Evolutionary conservation across 2,113 vertebrate species (phyloP).

Genomic region (Montifringilla adamsi): DNA sequence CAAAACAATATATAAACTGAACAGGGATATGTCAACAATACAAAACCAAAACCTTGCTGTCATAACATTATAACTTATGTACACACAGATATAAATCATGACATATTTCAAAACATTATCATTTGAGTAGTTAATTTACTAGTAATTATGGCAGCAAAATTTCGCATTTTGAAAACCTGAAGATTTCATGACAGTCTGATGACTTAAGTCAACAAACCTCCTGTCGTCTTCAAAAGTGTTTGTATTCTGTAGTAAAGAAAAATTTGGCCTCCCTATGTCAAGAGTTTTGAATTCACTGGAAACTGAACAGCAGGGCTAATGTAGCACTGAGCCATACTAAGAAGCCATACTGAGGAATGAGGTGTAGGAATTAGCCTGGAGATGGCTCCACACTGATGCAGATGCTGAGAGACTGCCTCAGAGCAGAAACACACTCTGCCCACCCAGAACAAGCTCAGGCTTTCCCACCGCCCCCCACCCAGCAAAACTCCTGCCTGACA

Average conservation of each 20-base stretch:
- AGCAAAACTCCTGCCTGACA: not conserved
- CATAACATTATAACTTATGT: not conserved
- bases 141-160: not conserved
- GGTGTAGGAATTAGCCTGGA: not conserved
- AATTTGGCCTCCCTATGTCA: not conserved
- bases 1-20: not conserved
- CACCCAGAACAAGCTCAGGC: accelerated
- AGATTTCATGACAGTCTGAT: not conserved
- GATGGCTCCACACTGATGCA: not conserved
- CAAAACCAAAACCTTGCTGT: not conserved
- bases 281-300: not conserved
- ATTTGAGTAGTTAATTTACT: not conserved
- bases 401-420: not conserved
- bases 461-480: accelerated
- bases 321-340: not conserved
- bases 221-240: not conserved
- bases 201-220: not conserved
- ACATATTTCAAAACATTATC: not conserved
- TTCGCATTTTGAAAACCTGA: not conserved
- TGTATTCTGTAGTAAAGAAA: not conserved
- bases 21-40: not conserved
- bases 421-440: accelerated
- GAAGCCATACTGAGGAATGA: not conserved
- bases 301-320: not conserved
- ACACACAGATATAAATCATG: not conserved